Base-by-base conservation (phyloP, 2,888 invertebrate species). In the Pseudanteris insignis region DNA sequence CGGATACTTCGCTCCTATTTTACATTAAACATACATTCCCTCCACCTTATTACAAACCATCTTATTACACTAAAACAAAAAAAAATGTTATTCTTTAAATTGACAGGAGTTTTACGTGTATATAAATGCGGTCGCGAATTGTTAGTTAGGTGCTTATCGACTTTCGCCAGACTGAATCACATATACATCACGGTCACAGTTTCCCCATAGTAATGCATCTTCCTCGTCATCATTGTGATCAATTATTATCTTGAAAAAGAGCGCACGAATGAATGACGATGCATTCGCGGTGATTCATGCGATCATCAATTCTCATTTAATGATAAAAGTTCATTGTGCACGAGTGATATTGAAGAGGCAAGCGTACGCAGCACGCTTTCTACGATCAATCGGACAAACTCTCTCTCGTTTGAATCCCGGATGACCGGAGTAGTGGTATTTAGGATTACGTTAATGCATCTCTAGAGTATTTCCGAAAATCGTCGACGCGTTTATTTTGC, bases 361-460 rank as follows among this genome's bases (percentile, higher is more conserved):
- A 37, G 32, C 36, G 6, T 37, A 43, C 15, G 37, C 50, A 47
- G 29, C 57, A 63, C 53, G 57, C 57, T 47, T 43, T 58, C 47
- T 43, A 53, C 53, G 53, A 63, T 58, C 62, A 63, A 63, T 63
- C 62, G 62, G 48, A 48, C 62, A 53, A 62, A 58, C 41, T 55
- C 62, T 55, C 64, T 64, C 67, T 68, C 73, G 70, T 68, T 65
- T 58, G 69, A 68, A 73, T 72, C 72, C 68, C 65, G 64, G 65
- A 66, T 70, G 68, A 68, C 66, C 67, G 47, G 53, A 66, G 60
- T 64, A 63, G 63, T 47, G 65, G 71, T 70, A 72, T 73, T 73
- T 71, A 70, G 70, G 69, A 68, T 63, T 60, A 67, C 69, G 68
- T 70, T 73, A 72, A 73, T 72, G 71, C 70, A 71, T 69, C 69